Conservation (phyloP, 2,797 vertebrate genomes). For the Platyrinchus mystaceus region DNA sequence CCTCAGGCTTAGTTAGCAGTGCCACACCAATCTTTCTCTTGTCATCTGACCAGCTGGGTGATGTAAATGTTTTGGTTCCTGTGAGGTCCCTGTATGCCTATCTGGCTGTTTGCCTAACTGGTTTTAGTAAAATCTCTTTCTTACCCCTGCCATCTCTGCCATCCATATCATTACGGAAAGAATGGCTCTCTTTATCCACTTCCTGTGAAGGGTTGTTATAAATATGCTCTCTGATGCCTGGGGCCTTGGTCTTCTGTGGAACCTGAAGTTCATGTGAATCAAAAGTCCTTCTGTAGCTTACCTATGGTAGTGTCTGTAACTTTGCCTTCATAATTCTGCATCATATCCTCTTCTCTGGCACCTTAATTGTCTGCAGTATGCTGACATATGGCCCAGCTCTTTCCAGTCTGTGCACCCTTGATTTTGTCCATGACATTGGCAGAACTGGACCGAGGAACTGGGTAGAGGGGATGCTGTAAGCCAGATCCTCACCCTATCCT, state of each 20-base stretch:
- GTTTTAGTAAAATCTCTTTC: not conserved
- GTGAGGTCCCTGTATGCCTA: not conserved
- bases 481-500: not conserved
- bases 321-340: not conserved
- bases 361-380: rapidly evolving
- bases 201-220: not conserved
- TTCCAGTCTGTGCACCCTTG: not conserved
- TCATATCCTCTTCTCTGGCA: not conserved
- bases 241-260: not conserved
- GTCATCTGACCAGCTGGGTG: not conserved
- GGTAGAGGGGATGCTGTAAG: not conserved
- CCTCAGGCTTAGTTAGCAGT: not conserved
- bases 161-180: not conserved
- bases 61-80: not conserved
- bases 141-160: not conserved
- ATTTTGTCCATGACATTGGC: not conserved
- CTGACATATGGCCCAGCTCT: not conserved
- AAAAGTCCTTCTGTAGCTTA: not conserved
- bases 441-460: not conserved
- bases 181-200: not conserved
- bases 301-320: not conserved
- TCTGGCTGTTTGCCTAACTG: not conserved
- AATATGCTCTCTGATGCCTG: rapidly evolving
- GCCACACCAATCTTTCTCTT: not conserved
- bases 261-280: not conserved